Conservation (phyloP, 1,140 invertebrate species). For the Ostrea edulis region DNA sequence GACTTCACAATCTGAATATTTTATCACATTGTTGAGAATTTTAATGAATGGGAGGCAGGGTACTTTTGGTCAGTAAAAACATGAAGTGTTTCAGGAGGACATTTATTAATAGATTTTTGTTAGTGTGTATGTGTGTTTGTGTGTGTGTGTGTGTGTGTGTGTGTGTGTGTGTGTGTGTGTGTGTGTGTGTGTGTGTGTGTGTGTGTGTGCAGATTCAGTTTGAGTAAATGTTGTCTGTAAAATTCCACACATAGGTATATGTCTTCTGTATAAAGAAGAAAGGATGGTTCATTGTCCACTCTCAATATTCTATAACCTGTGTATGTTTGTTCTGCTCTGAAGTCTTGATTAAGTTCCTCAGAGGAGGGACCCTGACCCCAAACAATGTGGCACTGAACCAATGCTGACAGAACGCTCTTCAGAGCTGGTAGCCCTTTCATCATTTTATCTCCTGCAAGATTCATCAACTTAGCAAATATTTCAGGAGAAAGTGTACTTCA, state of each 20-base stretch:
- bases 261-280: background rate
- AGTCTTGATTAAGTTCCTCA: background rate
- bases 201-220: background rate
- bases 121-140: no score
- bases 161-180: no score
- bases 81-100: background rate
- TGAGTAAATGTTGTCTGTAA: background rate
- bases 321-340: background rate
- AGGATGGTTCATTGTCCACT: background rate
- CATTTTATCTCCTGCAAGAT: background rate
- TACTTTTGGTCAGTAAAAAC: background rate
- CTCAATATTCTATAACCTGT: background rate
- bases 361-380: background rate
- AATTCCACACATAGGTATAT: background rate
- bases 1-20: background rate
- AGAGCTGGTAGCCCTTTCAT: background rate
- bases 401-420: background rate
- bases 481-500: background rate
- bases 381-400: background rate
- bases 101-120: no score
- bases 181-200: no score
- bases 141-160: no score
- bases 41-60: background rate
- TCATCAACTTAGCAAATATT: conserved; percentile 16
- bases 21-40: background rate